phyloP scores from a whole-genome alignment of 1,140 invertebrate genomes.

The Drosophila kikkawai region DNA sequence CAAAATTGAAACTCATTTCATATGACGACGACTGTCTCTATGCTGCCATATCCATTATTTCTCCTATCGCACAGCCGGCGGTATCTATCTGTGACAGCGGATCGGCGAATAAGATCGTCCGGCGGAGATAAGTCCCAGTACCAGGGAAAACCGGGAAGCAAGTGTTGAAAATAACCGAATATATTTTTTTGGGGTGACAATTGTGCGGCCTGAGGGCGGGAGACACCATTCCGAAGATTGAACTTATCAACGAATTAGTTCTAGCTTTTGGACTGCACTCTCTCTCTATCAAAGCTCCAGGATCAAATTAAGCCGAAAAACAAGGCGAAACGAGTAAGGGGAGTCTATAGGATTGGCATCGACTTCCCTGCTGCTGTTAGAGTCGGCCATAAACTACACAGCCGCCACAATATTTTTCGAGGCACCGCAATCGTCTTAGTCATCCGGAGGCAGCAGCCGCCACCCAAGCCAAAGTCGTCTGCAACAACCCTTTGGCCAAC shows the following conservation, averaged over 20 bases:
- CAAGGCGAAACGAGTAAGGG: background rate
- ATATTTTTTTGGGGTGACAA: constrained; percentile 57
- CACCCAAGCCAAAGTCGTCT: background rate
- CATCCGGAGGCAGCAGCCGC: constrained; percentile 11
- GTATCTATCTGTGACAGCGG: constrained; percentile 71
- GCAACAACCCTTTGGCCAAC: constrained; percentile 26
- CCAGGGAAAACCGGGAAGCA: constrained; percentile 33
- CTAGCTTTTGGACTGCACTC: constrained; percentile 25
- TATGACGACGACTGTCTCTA: constrained; percentile 52
- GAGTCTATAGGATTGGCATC: background rate
- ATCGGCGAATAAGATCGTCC: constrained; percentile 70
- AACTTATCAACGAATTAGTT: constrained; percentile 64
- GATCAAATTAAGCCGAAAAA: constrained; percentile 31
- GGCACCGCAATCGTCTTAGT: constrained; percentile 33
- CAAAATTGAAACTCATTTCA: constrained; percentile 81
- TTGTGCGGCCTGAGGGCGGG: constrained; percentile 25
- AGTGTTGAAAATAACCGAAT: constrained; percentile 66
- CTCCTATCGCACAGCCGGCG: constrained; percentile 47
- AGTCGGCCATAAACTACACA: constrained; percentile 33
- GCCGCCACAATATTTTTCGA: constrained; percentile 24
- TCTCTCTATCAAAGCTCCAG: constrained; percentile 20
- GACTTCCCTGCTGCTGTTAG: background rate
- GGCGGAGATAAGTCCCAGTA: constrained; percentile 42
- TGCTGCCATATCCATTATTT: constrained; percentile 62
- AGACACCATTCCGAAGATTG: background rate